Base-by-base conservation (phyloP, 2,888 invertebrate species). In the Melipona beecheii region DNA sequence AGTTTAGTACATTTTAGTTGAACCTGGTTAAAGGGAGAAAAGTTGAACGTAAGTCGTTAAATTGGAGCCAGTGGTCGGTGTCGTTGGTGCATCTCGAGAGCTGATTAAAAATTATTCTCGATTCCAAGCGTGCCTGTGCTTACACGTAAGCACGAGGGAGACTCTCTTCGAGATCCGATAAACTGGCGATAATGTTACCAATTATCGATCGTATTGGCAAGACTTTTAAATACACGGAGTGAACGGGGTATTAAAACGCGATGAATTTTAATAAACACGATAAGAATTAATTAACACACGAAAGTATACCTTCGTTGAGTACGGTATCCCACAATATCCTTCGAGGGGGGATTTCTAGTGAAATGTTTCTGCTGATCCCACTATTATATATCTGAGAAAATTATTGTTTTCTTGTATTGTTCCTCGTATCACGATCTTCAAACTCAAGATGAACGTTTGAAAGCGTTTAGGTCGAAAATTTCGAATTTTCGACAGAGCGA, bases 91-190 rank as follows among this genome's bases (percentile, higher is more conserved):
- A 66, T 71, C 31, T 68, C 60, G 31, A 62, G 43, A 36, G 77
- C 49, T 74, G 65, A 78, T 83, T 68, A 76, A 65, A 70, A 21
- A 54, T 54, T 54, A 66, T 31, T 50, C 27, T 54, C 36, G 60
- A 58, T 54, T 31, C 43, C 58, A 64, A 52, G 2, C 36, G 36
- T 27, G 43, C 31, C 58, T 36, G 24, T 17, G 17, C 9, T 4
- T 24, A 43, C n/a, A 31, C 66, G 21, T 9, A 31, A 31, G n/a
- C 19, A 27, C 4, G 21, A 21, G 13, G 31, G 19, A 64, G 5
- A 31, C 21, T 21, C 21, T 21, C 43, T 43, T 13, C 17, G 24
- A 31, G 31, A 60, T 6, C 24, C 17, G 24, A 27, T 27, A 24
- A 27, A 17, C 17, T 24, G 60, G 24, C 17, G 27, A 24, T 60